Base-by-base conservation (phyloP, 1,140 invertebrate species). In the Belonocnema kinseyi region DNA sequence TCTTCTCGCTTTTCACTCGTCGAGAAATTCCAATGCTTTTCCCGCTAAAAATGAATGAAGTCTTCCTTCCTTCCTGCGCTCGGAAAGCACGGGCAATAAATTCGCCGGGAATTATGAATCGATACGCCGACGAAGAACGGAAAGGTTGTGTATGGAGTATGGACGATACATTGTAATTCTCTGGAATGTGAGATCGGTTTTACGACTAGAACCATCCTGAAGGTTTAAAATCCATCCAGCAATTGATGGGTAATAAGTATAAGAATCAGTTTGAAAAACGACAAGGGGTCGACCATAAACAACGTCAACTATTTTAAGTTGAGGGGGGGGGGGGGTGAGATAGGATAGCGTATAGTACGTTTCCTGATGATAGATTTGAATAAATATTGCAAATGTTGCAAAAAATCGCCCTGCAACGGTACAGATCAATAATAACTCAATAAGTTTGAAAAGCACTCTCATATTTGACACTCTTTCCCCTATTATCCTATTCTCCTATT, bases 81-180 rank as follows among this genome's bases (percentile, higher is more conserved):
- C 50, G 17, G 46, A 75, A 66, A 33, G 19, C 54, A 50, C 50
- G 40, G 77, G 81, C 73, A 77, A 83, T 84, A 84, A 84, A 84
- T 84, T 82, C 77, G 73, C 76, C 74, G 58, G 56, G 77, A 83
- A 84, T 83, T 81, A 83, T 83, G 75, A 84, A 83, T 84, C 72
- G 74, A 83, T 74, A 72, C 26, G 14, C 19, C 12, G 51, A 73
- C 21, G 53, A 76, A 58, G 77, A 84, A 82, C 78, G 76, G 82
- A 82, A 61, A 58, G 71, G 54, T 46, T 74, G 70, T 58, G 74
- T 76, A n/a, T n/a, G n/a, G n/a, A n/a, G n/a, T 70, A 40, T 66
- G 26, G 26, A 76, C 58, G 79, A 76, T 78, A 82, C 56, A 70
- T 61, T 56, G 56, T 78, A 81, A 83, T 84, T 80, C 82, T 58